Evolutionary conservation across 2,113 vertebrate species (phyloP).

Genomic region (Myotis davidii): DNA sequence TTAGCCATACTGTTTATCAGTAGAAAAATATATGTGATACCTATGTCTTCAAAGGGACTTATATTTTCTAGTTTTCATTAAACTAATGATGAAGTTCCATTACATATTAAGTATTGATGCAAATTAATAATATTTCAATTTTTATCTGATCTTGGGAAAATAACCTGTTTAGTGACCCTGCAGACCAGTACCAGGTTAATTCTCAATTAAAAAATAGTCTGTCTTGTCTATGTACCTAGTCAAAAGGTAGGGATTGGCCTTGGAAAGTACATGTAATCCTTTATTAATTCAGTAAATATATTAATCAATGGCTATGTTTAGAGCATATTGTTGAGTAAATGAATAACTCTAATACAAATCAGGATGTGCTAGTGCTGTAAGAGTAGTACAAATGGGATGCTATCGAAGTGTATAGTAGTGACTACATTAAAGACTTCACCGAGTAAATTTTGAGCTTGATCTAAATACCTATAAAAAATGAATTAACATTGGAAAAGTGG

Average conservation of each 20-base stretch:
- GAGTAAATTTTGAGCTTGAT: slow-evolving; percentile 12
- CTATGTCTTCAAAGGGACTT: not conserved
- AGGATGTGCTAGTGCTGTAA: slow-evolving; percentile 11
- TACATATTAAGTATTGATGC: slow-evolving; percentile 42
- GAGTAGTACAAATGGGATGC: not conserved
- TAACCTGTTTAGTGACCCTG: not conserved
- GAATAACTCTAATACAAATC: not conserved
- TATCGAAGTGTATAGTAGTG: not conserved
- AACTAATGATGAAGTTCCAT: slow-evolving; percentile 48
- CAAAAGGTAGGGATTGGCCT: not conserved
- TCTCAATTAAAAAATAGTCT: not conserved
- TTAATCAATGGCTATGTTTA: not conserved
- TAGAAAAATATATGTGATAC: slow-evolving; percentile 15
- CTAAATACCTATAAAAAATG: slow-evolving; percentile 22
- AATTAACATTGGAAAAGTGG: not conserved
- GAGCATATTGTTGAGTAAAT: not conserved
- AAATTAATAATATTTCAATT: slow-evolving; percentile 25
- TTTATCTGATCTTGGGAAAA: not conserved
- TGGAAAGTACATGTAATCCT: not conserved
- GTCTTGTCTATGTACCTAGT: not conserved
- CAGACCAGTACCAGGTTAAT: not conserved
- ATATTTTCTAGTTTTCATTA: slow-evolving; percentile 59
- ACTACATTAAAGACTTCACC: not conserved
- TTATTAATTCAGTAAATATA: slow-evolving; percentile 49
- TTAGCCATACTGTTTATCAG: slow-evolving; percentile 34